Base-by-base conservation (phyloP, 2,888 invertebrate species). In the Caenorhabditis doughertyi region DNA sequence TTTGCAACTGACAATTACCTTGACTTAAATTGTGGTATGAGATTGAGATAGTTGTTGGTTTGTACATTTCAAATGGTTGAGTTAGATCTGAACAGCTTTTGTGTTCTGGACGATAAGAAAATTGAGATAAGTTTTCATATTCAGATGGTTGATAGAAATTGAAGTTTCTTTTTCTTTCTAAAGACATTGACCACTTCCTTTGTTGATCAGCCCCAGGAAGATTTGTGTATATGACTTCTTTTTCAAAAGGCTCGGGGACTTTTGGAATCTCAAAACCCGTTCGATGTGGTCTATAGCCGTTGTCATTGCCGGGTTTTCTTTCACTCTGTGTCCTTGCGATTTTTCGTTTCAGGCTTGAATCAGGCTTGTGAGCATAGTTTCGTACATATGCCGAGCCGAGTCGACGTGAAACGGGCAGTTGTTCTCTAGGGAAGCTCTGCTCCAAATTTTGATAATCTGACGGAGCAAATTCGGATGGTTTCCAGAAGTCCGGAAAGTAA, bases 311-410 rank as follows among this genome's bases (percentile, higher is more conserved):
- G 11, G 71, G 55, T 27, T 68, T 79, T 53, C 84, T 29, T 71
- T 85, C 84, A 51, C 84, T 85, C 65, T 85, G 84, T 13, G 83
- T 85, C 70, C 86, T 51, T 18, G 85, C 85, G 7, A 84, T 86
- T 35, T 83, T 79, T 47, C 86, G 42, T 70, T 86, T 86, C 29
- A 86, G 51, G 13, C 80, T 81, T n/a, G 85, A 84, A 51, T 86
- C 84, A 5, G 81, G 74, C 39, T 82, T 81, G 18, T 71, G 79
- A 11, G 60, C 21, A 27, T 65, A 47, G 23, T n/a, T 65, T 9
- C 76, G 49, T 11, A 29, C 23, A 47, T 81, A 81, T 8, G 58
- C 32, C 2, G 76, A 32, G 21, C 81, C 81, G 4, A 81, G 81
- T 44, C 76, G 39, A n/a, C 81, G 62, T 55, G 71, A 71, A 23